Evolutionary conservation across 2,113 vertebrate species (phyloP).

Genomic region (Climacteris rufus): DNA sequence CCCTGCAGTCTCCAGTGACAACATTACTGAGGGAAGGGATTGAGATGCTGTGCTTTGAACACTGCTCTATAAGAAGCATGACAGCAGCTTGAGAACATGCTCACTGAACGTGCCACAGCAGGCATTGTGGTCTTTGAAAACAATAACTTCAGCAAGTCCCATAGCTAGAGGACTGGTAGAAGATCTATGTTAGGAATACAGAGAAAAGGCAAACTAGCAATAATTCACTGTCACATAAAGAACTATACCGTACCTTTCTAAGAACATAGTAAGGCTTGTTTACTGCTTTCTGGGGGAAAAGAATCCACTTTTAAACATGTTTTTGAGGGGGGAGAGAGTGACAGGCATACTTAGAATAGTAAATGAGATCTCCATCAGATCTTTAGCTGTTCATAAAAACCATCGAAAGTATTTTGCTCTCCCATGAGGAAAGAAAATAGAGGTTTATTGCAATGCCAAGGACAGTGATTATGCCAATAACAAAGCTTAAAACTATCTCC

Average conservation of each 20-base stretch:
- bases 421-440: neutral
- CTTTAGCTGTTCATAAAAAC: neutral
- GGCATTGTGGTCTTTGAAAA: neutral
- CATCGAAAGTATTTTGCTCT: neutral
- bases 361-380: neutral
- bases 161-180: neutral
- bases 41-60: neutral
- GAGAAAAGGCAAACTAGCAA: neutral
- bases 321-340: neutral
- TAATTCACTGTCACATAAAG: neutral
- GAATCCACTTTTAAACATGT: neutral
- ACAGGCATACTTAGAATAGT: neutral
- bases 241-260: neutral
- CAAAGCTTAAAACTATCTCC: neutral
- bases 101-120: neutral
- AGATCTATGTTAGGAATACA: neutral
- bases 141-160: neutral
- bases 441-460: neutral
- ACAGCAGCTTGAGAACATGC: neutral
- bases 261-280: neutral
- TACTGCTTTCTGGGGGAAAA: neutral
- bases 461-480: neutral
- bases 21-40: neutral
- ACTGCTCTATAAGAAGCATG: neutral
- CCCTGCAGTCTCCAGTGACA: neutral